Conservation (phyloP, 2,888 invertebrate species). For the Cerceris rybyensis region DNA sequence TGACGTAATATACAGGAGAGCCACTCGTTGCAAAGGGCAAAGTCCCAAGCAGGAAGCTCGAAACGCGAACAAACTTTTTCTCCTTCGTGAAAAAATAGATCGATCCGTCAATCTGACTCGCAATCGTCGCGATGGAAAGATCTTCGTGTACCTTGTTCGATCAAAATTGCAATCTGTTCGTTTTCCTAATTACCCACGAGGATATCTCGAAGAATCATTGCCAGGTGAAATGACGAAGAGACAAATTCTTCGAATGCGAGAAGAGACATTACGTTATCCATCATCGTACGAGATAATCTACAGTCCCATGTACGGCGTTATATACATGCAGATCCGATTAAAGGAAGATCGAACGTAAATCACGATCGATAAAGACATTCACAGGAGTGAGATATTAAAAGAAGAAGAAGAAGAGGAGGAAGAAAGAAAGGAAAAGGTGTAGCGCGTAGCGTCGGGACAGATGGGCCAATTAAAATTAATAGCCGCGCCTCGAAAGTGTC, state of each 20-base stretch:
- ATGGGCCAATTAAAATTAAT: slow-evolving; percentile 54
- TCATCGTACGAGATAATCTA: slow-evolving; percentile 22
- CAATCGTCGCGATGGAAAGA: too few relatives aligned
- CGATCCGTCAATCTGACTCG: too few relatives aligned
- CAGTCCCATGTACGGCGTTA: slow-evolving; percentile 14
- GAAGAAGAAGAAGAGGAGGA: not conserved
- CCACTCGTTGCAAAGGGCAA: slow-evolving; percentile 62
- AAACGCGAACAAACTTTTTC: slow-evolving; percentile 22
- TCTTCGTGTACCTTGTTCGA: too few relatives aligned
- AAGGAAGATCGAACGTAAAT: slow-evolving; percentile 41
- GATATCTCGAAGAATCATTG: not conserved
- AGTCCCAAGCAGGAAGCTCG: slow-evolving; percentile 39
- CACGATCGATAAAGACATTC: slow-evolving; percentile 45
- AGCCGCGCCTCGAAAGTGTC: slow-evolving; percentile 26
- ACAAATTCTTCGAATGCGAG: not conserved
- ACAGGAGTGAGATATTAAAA: slow-evolving; percentile 11
- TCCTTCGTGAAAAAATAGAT: slow-evolving; percentile 11
- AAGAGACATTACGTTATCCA: slow-evolving; percentile 10
- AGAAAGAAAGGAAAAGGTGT: not conserved
- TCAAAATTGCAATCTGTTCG: too few relatives aligned
- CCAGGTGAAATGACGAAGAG: not conserved
- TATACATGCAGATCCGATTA: slow-evolving; percentile 34
- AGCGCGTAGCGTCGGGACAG: slow-evolving; percentile 25
- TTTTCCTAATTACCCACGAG: not conserved
- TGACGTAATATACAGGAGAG: slow-evolving; percentile 56